Conservation (phyloP, 1,140 invertebrate genomes). For the Diorhabda carinulata region DNA sequence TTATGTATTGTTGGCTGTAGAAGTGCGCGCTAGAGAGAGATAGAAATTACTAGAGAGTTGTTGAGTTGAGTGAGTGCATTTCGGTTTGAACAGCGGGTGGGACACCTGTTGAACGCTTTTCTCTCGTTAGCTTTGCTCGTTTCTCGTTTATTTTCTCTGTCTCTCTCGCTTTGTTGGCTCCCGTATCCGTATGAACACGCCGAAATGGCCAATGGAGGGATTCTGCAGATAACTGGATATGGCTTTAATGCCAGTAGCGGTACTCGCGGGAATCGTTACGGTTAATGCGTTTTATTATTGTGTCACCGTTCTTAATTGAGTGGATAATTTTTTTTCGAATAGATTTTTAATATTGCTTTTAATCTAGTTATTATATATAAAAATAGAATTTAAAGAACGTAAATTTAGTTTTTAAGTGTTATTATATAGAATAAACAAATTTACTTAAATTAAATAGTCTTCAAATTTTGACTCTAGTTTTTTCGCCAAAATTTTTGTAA, state of each 20-base stretch:
- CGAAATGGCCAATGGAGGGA: constrained; percentile 18
- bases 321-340: neutral
- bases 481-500: too few species aligned
- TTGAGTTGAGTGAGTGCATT: constrained; percentile 9
- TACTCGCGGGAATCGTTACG: neutral
- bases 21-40: neutral
- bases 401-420: neutral
- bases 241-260: constrained; percentile 10
- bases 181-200: constrained; percentile 1
- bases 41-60: constrained; percentile 4
- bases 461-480: too few species aligned
- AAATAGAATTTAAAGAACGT: too few species aligned
- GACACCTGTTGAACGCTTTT: constrained; percentile 17
- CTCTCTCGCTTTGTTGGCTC: neutral
- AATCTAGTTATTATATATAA: neutral
- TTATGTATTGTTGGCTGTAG: neutral
- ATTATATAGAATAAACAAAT: neutral
- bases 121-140: neutral
- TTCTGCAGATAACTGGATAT: constrained; percentile 12
- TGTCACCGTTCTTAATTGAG: neutral
- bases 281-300: neutral
- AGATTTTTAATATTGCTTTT: neutral
- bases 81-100: constrained; percentile 4
- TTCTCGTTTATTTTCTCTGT: neutral
- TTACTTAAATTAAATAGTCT: too few species aligned